Evolutionary conservation across 64 coral and sea anemone genomes (phyloP).

Genomic region (Stylophora pistillata): DNA sequence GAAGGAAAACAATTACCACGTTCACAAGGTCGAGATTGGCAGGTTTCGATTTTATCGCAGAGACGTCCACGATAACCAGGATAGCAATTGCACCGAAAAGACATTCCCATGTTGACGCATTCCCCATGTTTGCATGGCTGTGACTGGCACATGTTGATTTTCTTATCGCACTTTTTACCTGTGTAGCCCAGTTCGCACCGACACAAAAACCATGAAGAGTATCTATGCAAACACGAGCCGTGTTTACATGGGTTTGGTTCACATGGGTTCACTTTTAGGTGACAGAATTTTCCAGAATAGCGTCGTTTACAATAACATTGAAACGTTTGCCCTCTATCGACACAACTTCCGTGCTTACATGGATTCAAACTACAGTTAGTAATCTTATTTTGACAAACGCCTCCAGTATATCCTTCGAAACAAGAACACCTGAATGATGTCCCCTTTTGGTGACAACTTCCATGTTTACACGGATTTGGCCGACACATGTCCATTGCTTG

Average conservation of each 20-base stretch:
- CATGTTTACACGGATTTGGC: slow-evolving; percentile 55
- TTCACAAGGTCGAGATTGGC: slow-evolving; percentile 44
- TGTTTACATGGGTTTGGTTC: slow-evolving; percentile 57
- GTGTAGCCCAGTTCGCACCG: slow-evolving; percentile 41
- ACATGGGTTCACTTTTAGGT: slow-evolving; percentile 38
- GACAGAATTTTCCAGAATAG: slow-evolving; percentile 53
- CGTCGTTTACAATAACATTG: slow-evolving; percentile 53
- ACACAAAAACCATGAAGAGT: slow-evolving; percentile 50
- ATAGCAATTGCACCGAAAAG: slow-evolving; percentile 26
- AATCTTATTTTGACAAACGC: slow-evolving; percentile 37
- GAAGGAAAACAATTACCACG: slow-evolving; percentile 40
- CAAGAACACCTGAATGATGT: slow-evolving; percentile 40
- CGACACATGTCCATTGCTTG: slow-evolving; percentile 18
- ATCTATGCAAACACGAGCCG: slow-evolving; percentile 26
- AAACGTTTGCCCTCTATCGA: neutral
- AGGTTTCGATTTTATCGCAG: slow-evolving; percentile 44
- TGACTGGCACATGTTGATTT: slow-evolving; percentile 56
- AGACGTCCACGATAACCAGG: slow-evolving; percentile 37
- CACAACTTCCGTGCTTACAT: slow-evolving; percentile 64
- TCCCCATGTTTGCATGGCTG: slow-evolving; percentile 75
- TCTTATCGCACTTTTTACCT: slow-evolving; percentile 47
- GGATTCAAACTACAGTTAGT: slow-evolving; percentile 50
- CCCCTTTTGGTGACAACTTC: slow-evolving; percentile 42
- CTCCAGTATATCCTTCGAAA: slow-evolving; percentile 38
- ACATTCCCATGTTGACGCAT: slow-evolving; percentile 45